phyloP scores from a whole-genome alignment of 2,113 vertebrate species.

The Osmerus eperlanus region DNA sequence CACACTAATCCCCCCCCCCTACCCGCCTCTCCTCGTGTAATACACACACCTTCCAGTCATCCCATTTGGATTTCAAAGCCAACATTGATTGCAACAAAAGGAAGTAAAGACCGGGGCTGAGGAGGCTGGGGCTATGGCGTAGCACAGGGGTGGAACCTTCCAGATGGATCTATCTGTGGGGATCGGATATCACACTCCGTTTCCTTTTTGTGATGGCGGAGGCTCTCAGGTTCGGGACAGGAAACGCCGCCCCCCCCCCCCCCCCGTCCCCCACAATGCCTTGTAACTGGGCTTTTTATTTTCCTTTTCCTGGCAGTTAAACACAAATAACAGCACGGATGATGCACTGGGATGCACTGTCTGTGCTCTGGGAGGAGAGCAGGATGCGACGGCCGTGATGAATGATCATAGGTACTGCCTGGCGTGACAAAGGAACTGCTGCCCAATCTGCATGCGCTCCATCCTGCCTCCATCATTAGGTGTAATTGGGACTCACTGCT shows the following conservation, averaged over 20 bases:
- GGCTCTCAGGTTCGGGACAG: slow-evolving; percentile 48
- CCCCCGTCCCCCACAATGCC: slow-evolving; percentile 33
- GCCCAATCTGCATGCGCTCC: slow-evolving; percentile 69
- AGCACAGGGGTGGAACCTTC: background rate
- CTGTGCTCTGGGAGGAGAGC: slow-evolving; percentile 57
- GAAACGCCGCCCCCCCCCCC: slow-evolving; percentile 35
- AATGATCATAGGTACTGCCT: slow-evolving; percentile 63
- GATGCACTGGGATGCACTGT: slow-evolving; percentile 61
- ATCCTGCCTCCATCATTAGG: slow-evolving; percentile 71
- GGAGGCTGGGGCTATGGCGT: background rate
- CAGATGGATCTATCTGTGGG: slow-evolving; percentile 31
- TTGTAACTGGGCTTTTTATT: slow-evolving; percentile 62
- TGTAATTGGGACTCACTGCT: slow-evolving; percentile 71
- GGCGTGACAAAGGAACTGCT: slow-evolving; percentile 66
- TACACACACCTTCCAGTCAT: slow-evolving; percentile 47
- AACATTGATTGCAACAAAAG: slow-evolving; percentile 61
- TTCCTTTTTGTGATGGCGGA: slow-evolving; percentile 49
- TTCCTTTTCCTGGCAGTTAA: slow-evolving; percentile 67
- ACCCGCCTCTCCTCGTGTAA: slow-evolving; percentile 44
- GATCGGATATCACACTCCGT: slow-evolving; percentile 27
- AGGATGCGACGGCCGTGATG: slow-evolving; percentile 68
- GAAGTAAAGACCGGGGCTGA: slow-evolving; percentile 32
- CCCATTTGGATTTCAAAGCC: slow-evolving; percentile 24
- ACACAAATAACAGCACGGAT: slow-evolving; percentile 64
- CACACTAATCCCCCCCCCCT: slow-evolving; percentile 60